Percentiles rank a stretch among this genome's conserved stretches.
These are phyloP conservation scores for Plectropomus leopardus DNA, from an alignment of 2,113 vertebrate species.

Conservation along the genomic window DNA sequence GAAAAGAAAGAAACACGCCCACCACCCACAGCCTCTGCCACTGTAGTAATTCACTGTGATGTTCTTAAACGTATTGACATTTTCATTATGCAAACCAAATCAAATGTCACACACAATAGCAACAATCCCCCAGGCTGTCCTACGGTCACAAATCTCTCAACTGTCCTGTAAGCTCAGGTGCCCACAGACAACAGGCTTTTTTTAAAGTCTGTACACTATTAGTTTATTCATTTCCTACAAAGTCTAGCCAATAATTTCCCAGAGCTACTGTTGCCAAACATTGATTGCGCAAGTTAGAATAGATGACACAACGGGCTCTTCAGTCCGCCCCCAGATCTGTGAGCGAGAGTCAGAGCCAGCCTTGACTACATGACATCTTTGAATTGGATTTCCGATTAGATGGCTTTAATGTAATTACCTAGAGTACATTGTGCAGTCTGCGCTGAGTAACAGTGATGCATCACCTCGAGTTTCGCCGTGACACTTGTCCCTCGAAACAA, in stretches of 20 bases:
- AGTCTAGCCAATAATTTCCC: conserved; percentile 66
- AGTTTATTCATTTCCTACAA: conserved; percentile 52
- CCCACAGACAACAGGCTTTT: conserved; percentile 23
- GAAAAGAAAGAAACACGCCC: neutral
- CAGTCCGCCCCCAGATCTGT: conserved; percentile 40
- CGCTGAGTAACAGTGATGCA: conserved; percentile 55
- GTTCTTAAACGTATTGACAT: conserved; percentile 64
- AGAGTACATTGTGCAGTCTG: conserved; percentile 62
- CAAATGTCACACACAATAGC: conserved; percentile 61
- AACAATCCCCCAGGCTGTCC: conserved; percentile 27
- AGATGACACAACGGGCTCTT: conserved; percentile 63
- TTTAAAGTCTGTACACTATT: conserved; percentile 2
- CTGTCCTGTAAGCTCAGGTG: conserved; percentile 21
- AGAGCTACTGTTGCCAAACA: conserved; percentile 64
- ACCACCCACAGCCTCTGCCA: conserved; percentile 2
- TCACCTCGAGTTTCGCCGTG: conserved; percentile 44
- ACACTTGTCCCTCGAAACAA: conserved; percentile 40
- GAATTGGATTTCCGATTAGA: conserved; percentile 80
- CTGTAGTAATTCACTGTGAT: conserved; percentile 25
- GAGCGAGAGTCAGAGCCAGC: conserved; percentile 41
- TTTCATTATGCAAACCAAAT: conserved; percentile 64
- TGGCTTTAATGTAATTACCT: conserved; percentile 81
- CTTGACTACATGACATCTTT: conserved; percentile 68
- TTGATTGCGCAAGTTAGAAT: conserved; percentile 64
- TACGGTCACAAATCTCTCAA: conserved; percentile 39